Evolutionary conservation across 2,797 vertebrate species (phyloP).

Genomic region (Rousettus madagascariensis): DNA sequence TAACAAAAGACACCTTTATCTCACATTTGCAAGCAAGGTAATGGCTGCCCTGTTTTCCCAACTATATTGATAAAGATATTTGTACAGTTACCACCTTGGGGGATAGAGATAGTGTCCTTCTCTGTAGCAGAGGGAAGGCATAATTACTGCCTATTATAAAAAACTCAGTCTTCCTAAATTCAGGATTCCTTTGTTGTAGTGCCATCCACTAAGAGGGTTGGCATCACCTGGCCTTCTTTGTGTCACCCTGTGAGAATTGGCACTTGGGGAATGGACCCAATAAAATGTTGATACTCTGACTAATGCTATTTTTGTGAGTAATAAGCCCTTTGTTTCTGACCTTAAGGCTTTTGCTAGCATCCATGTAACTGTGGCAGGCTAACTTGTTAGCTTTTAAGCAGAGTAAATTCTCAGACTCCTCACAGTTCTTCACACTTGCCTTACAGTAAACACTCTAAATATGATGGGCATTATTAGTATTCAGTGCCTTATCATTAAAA

Average conservation of each 20-base stretch:
- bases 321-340: neutral
- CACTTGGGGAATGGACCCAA: neutral
- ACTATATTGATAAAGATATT: neutral
- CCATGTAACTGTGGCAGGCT: neutral
- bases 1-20: neutral
- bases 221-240: neutral
- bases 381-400: neutral
- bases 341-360: neutral
- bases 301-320: neutral
- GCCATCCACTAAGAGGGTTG: neutral
- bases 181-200: neutral
- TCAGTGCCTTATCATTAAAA: neutral
- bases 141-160: neutral
- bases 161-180: neutral
- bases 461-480: neutral
- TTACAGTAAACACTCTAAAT: neutral
- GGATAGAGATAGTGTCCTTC: neutral
- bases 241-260: neutral
- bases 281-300: neutral
- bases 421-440: neutral
- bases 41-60: neutral
- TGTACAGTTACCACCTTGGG: neutral
- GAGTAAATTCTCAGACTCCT: neutral
- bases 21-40: neutral
- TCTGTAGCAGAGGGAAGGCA: neutral